phyloP scores from a whole-genome alignment of 2,888 invertebrate species.

The Eupithecia pulchellata region DNA sequence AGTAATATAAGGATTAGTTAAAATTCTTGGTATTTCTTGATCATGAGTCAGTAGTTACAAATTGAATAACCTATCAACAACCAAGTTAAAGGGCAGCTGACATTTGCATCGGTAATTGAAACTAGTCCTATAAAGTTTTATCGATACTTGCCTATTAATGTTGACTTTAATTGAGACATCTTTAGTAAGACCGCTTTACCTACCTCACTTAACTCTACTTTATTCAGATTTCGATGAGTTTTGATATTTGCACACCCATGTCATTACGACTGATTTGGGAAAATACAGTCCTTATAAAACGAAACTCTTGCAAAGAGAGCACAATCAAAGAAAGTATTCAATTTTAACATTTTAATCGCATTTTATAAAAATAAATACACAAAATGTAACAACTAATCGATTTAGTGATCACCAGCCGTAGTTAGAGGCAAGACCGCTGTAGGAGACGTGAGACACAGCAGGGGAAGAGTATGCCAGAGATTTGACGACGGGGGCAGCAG shows the following conservation, averaged over 20 bases:
- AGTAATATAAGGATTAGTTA: no score
- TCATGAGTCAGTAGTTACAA: background rate
- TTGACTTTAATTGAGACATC: slow-evolving; percentile 3
- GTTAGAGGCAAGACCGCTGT: slow-evolving; percentile 86
- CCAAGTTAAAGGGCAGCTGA: slow-evolving; percentile 32
- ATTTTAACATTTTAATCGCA: slow-evolving; percentile 68
- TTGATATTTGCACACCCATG: background rate
- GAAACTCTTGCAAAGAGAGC: background rate
- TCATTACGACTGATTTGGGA: background rate
- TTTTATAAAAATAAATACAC: slow-evolving; percentile 75
- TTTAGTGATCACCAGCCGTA: slow-evolving; percentile 86
- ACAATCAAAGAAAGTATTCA: slow-evolving; percentile 21
- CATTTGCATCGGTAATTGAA: slow-evolving; percentile 10
- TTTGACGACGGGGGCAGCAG: slow-evolving; percentile 65
- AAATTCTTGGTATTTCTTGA: background rate
- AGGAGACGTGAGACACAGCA: slow-evolving; percentile 87
- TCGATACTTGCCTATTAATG: background rate
- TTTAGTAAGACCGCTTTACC: background rate
- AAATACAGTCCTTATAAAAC: background rate
- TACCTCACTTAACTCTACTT: background rate
- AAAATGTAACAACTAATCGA: slow-evolving; percentile 64
- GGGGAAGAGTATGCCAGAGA: slow-evolving; percentile 83
- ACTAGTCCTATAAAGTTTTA: slow-evolving; percentile 25
- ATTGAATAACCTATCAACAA: background rate
- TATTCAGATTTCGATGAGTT: background rate